Evolutionary conservation across 2,888 invertebrate genomes (phyloP), one percentile per base, ranked within the genome.

Genomic region (Ophonus ardosiacus): DNA sequence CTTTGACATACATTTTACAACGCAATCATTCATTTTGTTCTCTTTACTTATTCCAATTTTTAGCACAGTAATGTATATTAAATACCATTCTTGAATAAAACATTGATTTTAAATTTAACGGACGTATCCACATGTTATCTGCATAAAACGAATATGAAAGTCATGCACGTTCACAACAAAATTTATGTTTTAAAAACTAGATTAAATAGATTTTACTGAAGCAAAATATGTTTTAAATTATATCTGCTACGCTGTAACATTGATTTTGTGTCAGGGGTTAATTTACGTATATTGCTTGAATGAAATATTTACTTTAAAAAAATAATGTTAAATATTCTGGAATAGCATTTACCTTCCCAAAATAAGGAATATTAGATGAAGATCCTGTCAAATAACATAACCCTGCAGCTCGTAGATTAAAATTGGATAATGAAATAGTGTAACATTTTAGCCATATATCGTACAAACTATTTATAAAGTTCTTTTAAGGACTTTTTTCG

Each of bases 121-220:
- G 8, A 59, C 17, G 17, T 59, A 59, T 59, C 17, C 17, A 68
- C 31, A 15, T 15, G 31, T 68, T 68, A 68, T 38, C 31, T 68
- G 38, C 68, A 68, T 15, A 15, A 68, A 38, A 38, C 8, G 40
- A 17, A 74, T 74, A 43, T 18, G 18, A 74, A 43, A 43, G n/a
- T 74, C 43, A 43, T 40, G 40, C 10, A 18, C 43, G 40, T 40
- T 74, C 40, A 24, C 43, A 74, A 74, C 71, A 43, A 71, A 71
- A 71, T 74, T 74, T 74, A 74, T 74, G 71, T 43, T 7, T 74
- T 74, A 18, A 18, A 74, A 74, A 74, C 43, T 43, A 13, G 5
- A 21, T 74, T 74, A 10, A 40, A 17, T 43, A 21, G 40, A 74
- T 40, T 43, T 43, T 13, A 43, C 40, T 43, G 71, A 74, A 21